A percentile compares a stretch with the other conserved stretches of the same genome.
These are phyloP conservation scores for Machaerirhynchus nigripectus DNA, from an alignment of 2,113 vertebrate genomes.

Conservation along the genomic window DNA sequence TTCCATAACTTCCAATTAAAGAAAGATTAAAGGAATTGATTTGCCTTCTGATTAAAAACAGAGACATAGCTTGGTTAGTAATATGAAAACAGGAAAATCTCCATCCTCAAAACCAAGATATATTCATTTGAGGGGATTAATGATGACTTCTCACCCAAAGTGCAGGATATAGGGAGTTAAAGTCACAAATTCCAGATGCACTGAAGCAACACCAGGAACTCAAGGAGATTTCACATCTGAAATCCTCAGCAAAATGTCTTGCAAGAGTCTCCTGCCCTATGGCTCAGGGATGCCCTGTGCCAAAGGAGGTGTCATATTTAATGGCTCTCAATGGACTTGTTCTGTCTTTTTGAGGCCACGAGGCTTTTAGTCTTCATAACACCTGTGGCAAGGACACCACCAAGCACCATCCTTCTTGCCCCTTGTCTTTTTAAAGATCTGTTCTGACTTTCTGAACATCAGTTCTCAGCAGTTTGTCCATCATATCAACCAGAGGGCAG, in stretches of 20 bases:
- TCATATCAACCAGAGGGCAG: neutral
- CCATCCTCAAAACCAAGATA: neutral
- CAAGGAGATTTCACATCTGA: neutral
- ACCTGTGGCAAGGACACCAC: neutral
- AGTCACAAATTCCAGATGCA: neutral
- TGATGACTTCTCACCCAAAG: neutral
- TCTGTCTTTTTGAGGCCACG: neutral
- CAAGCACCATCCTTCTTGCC: neutral
- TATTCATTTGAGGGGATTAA: neutral
- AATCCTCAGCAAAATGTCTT: neutral
- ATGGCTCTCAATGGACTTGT: neutral
- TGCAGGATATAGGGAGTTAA: neutral
- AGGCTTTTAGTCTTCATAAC: neutral
- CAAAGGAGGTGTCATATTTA: neutral
- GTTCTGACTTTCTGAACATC: neutral
- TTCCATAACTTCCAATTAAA: constrained; percentile 5
- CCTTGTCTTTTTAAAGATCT: neutral
- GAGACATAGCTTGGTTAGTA: neutral
- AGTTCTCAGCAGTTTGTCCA: neutral
- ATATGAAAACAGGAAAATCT: neutral
- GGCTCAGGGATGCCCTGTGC: neutral
- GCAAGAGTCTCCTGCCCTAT: neutral
- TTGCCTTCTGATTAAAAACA: neutral
- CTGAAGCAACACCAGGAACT: neutral
- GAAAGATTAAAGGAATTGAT: constrained; percentile 1